Base-by-base conservation (phyloP, 2,888 invertebrate genomes). In the Neoitamus cyanurus region DNA sequence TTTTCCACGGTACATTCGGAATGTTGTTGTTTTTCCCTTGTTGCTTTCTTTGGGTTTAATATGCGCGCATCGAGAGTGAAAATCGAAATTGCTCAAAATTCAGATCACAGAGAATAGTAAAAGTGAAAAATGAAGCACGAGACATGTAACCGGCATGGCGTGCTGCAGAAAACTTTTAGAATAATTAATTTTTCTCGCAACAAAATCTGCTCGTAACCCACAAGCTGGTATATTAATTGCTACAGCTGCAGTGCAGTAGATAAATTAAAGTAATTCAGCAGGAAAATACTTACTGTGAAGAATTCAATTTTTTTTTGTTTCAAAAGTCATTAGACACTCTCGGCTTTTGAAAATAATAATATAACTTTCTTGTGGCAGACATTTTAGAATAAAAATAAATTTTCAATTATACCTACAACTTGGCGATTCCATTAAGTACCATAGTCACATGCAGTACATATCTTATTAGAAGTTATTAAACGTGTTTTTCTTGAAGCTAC, bases 41-140 rank as follows among this genome's bases (percentile, higher is more conserved):
- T 77, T 28, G 77, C 46, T 77, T 77, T 77, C 42, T 77, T 25
- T 20, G 36, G 20, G 28, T 46, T 42, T 77, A 46, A 46, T 42
- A 46, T 77, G 42, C 77, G 77, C 42, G 30, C 46, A 77, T 28
- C 28, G 46, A 42, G 37, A 80, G 80, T 80, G 80, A 80, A 80
- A 80, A 80, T 80, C 80, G 80, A 80, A 80, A 80, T 58, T 80
- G 13, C 80, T 80, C 48, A 80, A 80, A 80, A 80, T 80, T 80
- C 80, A 30, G 58, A 25, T 58, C 80, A 80, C 80, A 80, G 58
- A 58, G 30, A 68, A 68, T 30, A 58, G 68, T 58, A 80, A 80
- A 68, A 58, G 80, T 48, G 68, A 80, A 80, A 48, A 80, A 46
- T 77, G 11, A 46, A 77, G 25, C 34, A 25, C 58, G 37, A 15